Evolutionary conservation across 2,888 invertebrate species (phyloP), one percentile per base, ranked within the genome.

Genomic region (Nomada fucata): DNA sequence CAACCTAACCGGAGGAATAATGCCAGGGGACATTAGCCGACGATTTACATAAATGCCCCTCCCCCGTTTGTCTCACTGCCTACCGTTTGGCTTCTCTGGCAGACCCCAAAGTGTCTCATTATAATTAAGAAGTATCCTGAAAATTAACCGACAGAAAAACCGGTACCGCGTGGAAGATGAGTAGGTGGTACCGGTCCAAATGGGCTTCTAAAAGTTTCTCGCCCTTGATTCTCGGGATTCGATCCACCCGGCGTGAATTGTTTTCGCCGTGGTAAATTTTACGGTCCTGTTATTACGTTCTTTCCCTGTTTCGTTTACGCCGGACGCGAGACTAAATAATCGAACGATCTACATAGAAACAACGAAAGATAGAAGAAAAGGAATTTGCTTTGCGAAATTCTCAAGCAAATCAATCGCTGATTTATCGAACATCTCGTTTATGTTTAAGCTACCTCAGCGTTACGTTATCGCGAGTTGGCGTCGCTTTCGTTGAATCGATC

Each of bases 41-140:
- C 91, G 90, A 92, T 93, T 93, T 92, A 90, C 93, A 93, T 92
- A 93, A 93, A 91, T 90, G 57, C 89, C 90, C 85, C 81, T 42
- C 64, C 81, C n/a, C n/a, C 55, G 52, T 63, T 79, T 60, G 75
- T 68, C 44, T 63, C 80, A 60, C 68, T 81, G 64, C 79, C 71
- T 53, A 63, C 23, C 72, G 61, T 74, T 65, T 69, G 73, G 85
- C 82, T 79, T 80, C 86, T 79, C 80, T 59, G 79, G 83, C 90
- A 84, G 75, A 85, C 86, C 87, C 90, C 89, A 91, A 91, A 92
- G 91, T 91, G 92, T 92, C 92, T 92, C 91, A 91, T 93, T 93
- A 92, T 92, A 92, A 93, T 93, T 92, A 93, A 91, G 92, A 92
- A 92, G 91, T 92, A 92, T 91, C 90, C 89, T 90, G 91, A 91